Base-by-base conservation (phyloP, 1,140 invertebrate species). In the Drosophila punjabiensis region DNA sequence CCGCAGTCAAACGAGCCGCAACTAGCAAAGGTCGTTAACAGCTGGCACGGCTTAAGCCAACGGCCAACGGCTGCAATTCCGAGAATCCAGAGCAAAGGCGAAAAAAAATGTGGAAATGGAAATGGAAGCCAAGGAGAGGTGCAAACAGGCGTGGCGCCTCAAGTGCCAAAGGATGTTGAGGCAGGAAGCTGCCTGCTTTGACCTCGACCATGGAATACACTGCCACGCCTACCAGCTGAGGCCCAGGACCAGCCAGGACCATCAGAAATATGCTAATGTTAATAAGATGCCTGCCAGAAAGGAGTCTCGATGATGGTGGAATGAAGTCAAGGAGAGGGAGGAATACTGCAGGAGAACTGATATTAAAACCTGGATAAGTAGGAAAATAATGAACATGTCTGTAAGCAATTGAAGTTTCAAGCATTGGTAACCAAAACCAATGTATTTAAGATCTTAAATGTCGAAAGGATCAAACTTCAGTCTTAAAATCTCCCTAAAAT, bases 1-100 rank as follows among this genome's bases (percentile, higher is more conserved):
- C 71, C 52, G 28, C 59, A 74, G 45, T 41, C 73, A 62, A 88
- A 88, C 80, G 81, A 78, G 85, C 60, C 60, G 73, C 81, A 79
- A 84, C 85, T 82, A 74, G 81, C 86, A 79, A 76, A 90, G 81
- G 86, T 89, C 81, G 85, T 89, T 89, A 89, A 79, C 85, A 89
- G 85, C 84, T 88, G 84, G 73, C 50, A 68, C 53, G 77, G 81
- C 86, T 90, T 85, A 90, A 88, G 73, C 55, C 70, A 74, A 61
- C 10, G 62, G 65, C 67, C 67, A 68, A 53, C 37, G 56, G 55
- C 71, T 74, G n/a, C 45, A 73, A 52, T 74, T 58, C 53, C 58
- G 48, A 39, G 81, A 67, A 70, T 78, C 75, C 53, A 45, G 41
- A 43, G 14, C 35, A 28, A 28, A 28, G 14, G 35, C n/a, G 11